A percentile compares a stretch with the other conserved stretches of the same genome.
Evolutionary conservation across 1,140 invertebrate genomes (phyloP).

Genomic region (Papilio aristodemus): DNA sequence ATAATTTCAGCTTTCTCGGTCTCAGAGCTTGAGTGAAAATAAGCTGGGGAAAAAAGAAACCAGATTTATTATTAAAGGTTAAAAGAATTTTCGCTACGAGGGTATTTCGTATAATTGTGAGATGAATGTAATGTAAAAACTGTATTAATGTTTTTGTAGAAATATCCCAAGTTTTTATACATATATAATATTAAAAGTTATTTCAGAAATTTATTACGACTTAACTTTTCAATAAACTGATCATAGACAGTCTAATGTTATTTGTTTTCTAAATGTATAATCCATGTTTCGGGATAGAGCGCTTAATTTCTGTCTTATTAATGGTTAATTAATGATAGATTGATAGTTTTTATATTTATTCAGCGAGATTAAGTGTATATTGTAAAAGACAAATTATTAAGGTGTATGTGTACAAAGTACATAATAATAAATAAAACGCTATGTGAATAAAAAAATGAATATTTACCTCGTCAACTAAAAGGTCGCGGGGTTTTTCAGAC

Average conservation of each 20-base stretch:
- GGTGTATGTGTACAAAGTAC: not conserved
- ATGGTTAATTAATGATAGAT: too few relatives aligned
- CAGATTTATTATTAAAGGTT: conserved; percentile 31
- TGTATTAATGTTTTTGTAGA: not conserved
- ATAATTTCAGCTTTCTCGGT: conserved; percentile 33
- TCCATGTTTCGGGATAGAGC: too few relatives aligned
- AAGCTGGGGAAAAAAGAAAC: conserved; percentile 26
- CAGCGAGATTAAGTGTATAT: not conserved
- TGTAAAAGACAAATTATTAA: not conserved
- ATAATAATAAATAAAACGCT: conserved; percentile 3
- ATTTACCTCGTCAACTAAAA: conserved; percentile 10
- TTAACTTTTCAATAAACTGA: too few relatives aligned
- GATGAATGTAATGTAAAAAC: not conserved
- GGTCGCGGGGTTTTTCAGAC: not conserved
- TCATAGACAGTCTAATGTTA: too few relatives aligned
- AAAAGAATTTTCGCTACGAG: conserved; percentile 17
- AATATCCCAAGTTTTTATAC: not conserved
- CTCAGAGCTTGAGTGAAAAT: conserved; percentile 30
- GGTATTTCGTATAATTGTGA: conserved; percentile 9
- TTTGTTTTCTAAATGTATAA: too few relatives aligned
- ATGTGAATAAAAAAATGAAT: conserved; percentile 4
- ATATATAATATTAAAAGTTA: not conserved
- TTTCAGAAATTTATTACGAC: too few relatives aligned
- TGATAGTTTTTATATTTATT: not conserved
- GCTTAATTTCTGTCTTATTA: too few relatives aligned